A percentile compares a stretch with the other conserved stretches of the same genome.
Conservation (phyloP, 1,140 invertebrate species). For the Sycobia sp. region DNA sequence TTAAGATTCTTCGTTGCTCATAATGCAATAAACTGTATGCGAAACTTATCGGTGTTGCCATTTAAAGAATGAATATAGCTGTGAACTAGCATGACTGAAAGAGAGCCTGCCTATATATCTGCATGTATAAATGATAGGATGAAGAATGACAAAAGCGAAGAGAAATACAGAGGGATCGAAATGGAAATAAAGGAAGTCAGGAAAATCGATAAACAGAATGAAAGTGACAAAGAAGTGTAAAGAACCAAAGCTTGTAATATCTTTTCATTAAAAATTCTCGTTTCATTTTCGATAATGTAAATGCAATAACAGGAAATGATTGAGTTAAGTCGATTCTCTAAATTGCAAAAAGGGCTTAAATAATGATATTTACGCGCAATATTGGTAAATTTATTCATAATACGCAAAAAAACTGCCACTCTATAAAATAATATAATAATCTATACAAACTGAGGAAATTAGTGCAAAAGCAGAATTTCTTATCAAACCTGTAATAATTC, state of each 20-base stretch:
- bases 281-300: slow-evolving; percentile 2
- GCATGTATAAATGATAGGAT: neutral
- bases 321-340: neutral
- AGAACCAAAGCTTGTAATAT: slow-evolving; percentile 11
- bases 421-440: slow-evolving; percentile 2
- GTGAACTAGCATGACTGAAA: neutral
- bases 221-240: neutral
- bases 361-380: neutral
- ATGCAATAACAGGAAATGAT: neutral
- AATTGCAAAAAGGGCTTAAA: neutral
- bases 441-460: neutral
- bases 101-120: neutral
- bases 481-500: slow-evolving; percentile 17
- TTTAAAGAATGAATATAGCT: neutral
- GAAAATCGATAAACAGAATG: no score
- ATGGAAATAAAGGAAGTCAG: no score
- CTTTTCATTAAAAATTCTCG: slow-evolving; percentile 1
- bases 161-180: neutral
- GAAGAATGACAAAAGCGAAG: neutral
- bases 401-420: slow-evolving; percentile 22
- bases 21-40: neutral
- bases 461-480: slow-evolving; percentile 16
- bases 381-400: neutral
- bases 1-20: slow-evolving; percentile 12
- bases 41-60: neutral